These are phyloP conservation scores for Fragum fragum DNA, from an alignment of 2,888 invertebrate species.

Conservation along the genomic window DNA sequence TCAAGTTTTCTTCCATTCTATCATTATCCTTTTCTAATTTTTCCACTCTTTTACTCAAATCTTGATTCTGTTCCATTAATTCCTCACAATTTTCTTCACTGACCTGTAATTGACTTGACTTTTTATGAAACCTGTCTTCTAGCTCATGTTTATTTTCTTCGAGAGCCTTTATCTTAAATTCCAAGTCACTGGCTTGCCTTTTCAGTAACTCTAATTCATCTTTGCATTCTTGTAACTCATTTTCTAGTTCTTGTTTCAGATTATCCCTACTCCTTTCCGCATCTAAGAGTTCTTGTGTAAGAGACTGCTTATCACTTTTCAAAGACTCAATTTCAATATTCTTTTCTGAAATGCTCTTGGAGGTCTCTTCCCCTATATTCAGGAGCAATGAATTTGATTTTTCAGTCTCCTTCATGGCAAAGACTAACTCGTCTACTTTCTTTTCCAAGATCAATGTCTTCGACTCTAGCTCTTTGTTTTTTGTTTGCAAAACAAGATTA, in stretches of 20 bases:
- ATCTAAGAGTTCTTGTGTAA: slow-evolving; percentile 7
- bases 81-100: slow-evolving; percentile 59
- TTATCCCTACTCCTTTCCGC: slow-evolving; percentile 16
- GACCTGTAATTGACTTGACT: slow-evolving; percentile 51
- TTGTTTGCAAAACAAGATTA: neutral
- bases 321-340: neutral
- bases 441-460: slow-evolving; percentile 1
- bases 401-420: slow-evolving; percentile 24
- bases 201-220: slow-evolving; percentile 4
- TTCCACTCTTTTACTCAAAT: slow-evolving; percentile 49
- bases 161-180: slow-evolving; percentile 23
- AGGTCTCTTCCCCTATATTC: slow-evolving; percentile 1
- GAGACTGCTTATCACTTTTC: neutral
- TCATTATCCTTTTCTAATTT: slow-evolving; percentile 59
- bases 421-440: slow-evolving; percentile 24
- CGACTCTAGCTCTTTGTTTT: neutral
- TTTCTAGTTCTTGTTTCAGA: slow-evolving; percentile 11
- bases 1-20: slow-evolving; percentile 42
- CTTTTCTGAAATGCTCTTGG: neutral
- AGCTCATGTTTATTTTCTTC: slow-evolving; percentile 48
- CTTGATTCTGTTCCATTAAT: slow-evolving; percentile 45
- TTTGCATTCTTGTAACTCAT: neutral
- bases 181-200: neutral
- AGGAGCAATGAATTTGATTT: slow-evolving; percentile 14
- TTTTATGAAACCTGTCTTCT: slow-evolving; percentile 59